Conservation (phyloP, 2,888 invertebrate species). For the Ophonus ardosiacus region DNA sequence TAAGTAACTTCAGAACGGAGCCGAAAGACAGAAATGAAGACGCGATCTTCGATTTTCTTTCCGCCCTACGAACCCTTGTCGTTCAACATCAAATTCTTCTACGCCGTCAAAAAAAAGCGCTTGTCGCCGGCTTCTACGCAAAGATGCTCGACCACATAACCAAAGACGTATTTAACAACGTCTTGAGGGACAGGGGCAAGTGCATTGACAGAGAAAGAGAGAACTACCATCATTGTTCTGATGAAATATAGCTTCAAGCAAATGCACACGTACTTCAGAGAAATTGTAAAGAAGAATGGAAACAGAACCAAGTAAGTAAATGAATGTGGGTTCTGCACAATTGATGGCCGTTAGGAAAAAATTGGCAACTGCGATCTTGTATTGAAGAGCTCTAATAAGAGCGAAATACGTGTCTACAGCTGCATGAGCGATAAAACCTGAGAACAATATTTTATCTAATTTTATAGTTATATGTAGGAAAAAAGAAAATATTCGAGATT, state of each 20-base stretch:
- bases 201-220: conserved; percentile 94
- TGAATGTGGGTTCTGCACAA: too few species aligned
- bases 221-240: conserved; percentile 92
- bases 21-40: too few species aligned
- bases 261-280: conserved; percentile 90
- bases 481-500: too few species aligned
- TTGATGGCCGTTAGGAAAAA: conserved; percentile 88
- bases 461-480: too few species aligned
- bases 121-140: conserved; percentile 98
- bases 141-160: conserved; percentile 99
- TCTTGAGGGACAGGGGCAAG: conserved; percentile 97
- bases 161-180: conserved; percentile 97
- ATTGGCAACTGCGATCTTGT: conserved; percentile 99
- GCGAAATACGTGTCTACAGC: too few species aligned
- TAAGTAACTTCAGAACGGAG: too few species aligned
- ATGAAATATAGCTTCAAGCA: conserved; percentile 96
- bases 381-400: too few species aligned
- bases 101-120: conserved; percentile 91
- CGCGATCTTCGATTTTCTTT: too few species aligned
- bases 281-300: conserved; percentile 90
- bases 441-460: too few species aligned
- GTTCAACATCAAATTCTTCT: conserved; percentile 90
- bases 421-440: too few species aligned
- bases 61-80: conserved; percentile 95
- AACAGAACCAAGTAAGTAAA: conserved; percentile 97